These are phyloP conservation scores for Zootermopsis nevadensis DNA, from an alignment of 2,888 invertebrate genomes.

Conservation along the genomic window DNA sequence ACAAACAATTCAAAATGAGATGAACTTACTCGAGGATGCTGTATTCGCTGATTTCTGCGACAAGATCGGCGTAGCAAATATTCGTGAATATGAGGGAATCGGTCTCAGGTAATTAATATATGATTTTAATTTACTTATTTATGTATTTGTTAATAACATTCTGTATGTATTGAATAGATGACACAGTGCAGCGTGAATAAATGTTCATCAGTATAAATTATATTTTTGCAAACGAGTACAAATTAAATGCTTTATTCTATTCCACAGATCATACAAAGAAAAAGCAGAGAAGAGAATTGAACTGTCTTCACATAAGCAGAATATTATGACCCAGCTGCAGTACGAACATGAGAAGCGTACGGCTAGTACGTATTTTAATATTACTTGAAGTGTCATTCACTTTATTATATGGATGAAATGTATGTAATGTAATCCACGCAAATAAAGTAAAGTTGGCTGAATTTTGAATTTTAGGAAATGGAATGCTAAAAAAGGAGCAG, in stretches of 20 bases:
- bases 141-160: too few species aligned
- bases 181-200: too few species aligned
- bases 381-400: not conserved
- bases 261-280: not conserved
- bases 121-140: not conserved
- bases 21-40: not conserved
- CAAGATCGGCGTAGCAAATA: not conserved
- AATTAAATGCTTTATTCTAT: not conserved
- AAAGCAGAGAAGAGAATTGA: not conserved
- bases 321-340: not conserved
- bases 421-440: too few species aligned
- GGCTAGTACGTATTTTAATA: not conserved
- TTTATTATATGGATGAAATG: too few species aligned
- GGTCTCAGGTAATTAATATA: not conserved
- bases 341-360: not conserved
- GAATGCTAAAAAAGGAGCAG: not conserved
- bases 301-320: not conserved
- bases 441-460: too few species aligned
- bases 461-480: not conserved
- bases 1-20: conserved; percentile 1
- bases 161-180: too few species aligned
- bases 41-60: not conserved
- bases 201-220: too few species aligned
- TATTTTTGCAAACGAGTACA: too few species aligned
- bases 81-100: conserved; percentile 7